Evolutionary conservation across 2,113 vertebrate species (phyloP), one percentile per base, ranked within the genome.

Genomic region (Melanostigma gelatinosum): DNA sequence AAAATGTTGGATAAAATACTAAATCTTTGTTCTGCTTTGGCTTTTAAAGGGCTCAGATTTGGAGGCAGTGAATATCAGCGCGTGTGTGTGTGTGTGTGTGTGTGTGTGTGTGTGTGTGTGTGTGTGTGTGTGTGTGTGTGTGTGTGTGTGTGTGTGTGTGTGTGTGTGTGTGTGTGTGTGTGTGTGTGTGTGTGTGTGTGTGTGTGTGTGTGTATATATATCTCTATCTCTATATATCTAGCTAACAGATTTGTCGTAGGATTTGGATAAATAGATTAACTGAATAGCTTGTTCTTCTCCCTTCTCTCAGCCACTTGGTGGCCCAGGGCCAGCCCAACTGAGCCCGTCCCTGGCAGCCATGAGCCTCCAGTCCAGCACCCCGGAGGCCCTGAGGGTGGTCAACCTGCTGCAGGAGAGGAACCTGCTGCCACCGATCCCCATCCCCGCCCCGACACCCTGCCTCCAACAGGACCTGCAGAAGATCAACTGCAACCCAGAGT

Each of bases 331-430:
- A 27, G 96, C 96, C 87, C 95, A 97, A 75, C 93, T 99, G 87
- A 94, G 95, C 80, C 87, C 96, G 16, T 95, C 96, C 61, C 89
- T 99, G 93, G 94, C 96, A 18, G 88, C 94, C 77, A 91, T 99
- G 90, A 97, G 93, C 79, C 95, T 99, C 64, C 94, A 95, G 88
- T 87, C 93, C 6, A 89, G 90, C 50, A 96, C 96, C 78, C 96
- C 97, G 1, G 98, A 99, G 88, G 94, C 96, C 16, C 94, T 98
- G 82, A 94, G 96, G 91, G 94, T 96, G 78, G 91, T 98, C 77
- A 99, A 99, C 93, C 96, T 99, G 84, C 95, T 99, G 87, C 98
- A 99, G 94, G 98, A 99, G 80, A 96, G 98, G 87, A 99, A 97
- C 90, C 94, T 99, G 82, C 96, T 99, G 80, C 97, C 98, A 29